Evolutionary conservation across 1,140 invertebrate species (phyloP), one percentile per base, ranked within the genome.

Genomic region (Nixonia krombeini): DNA sequence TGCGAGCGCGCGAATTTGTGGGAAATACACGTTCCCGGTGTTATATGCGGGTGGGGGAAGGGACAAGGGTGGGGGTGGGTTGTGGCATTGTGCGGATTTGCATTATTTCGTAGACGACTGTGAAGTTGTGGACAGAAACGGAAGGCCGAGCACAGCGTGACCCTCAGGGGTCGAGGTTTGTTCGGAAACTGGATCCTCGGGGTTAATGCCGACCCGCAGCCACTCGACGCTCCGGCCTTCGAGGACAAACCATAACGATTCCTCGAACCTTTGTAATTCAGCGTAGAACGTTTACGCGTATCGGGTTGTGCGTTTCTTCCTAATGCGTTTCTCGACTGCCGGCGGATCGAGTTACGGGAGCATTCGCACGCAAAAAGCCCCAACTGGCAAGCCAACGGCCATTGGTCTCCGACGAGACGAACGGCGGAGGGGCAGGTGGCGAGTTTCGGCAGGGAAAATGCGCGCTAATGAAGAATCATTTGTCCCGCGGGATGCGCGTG

Each of bases 171-270:
- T 62, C 59, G 38, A 49, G 69, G 45, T 70, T 72, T 59, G 63
- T 53, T 79, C 63, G 69, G 74, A 73, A 74, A 78, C 73, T 74
- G 68, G 75, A 80, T 79, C 72, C 74, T 62, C 42, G 67, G 56
- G 67, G 63, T 63, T 67, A 67, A 73, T 65, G 59, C 44, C 58
- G 47, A 49, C 44, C 15, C 58, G 35, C 28, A 33, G 40, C 13
- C 13, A 4, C 3, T 4, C 4, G 35, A n/a, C 9, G n/a, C n/a
- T 33, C 5, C 9, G 8, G 4, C 2, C 13, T 33, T 8, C 31
- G 47, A 37, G 44, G 29, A 26, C 10, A 41, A 68, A 68, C 65
- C 57, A 68, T 68, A 68, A 68, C 57, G 57, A 68, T 68, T 68
- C 52, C 59, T 62, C 37, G 28, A 44, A 62, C 56, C 65, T 57